Base-by-base conservation (phyloP, 1,140 invertebrate species). In the Lepidurus couesii region DNA sequence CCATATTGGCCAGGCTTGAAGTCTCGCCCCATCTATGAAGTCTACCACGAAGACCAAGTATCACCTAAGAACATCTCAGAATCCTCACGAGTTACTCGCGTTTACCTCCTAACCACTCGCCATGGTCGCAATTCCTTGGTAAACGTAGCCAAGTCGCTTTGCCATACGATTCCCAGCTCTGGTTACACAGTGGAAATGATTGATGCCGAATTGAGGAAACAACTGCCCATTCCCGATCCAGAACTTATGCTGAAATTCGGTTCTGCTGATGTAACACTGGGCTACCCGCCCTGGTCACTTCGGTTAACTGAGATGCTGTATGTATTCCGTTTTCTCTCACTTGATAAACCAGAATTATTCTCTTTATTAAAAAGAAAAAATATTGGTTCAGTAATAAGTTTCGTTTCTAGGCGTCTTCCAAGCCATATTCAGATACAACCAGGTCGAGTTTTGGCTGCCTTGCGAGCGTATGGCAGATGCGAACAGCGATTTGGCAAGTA, bases 401-500 rank as follows among this genome's bases (percentile, higher is more conserved):
- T 34, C 42, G 4, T 21, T 75, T 44, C 8, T 47, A 79, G 78
- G 74, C 73, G 78, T 34, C 65, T 75, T 24, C 78, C 78, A 9
- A 75, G 53, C 47, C 78, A 75, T 47, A 10, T n/a, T 10, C 42
- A 74, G 21, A 11, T 75, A 43, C 73, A 44, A 6, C 43, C 43
- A 43, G 65, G 75, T 5, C 73, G 45, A 10, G 11, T 79, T 44
- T 26, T 45, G 47, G 74, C 78, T n/a, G 34, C 73, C 21, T 74
- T 79, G 26, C 78, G 26, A 16, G 73, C 44, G 24, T 79, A 79
- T 13, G 74, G 78, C 13, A 43, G 65, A 44, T 79, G 78, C 78
- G 65, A 79, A 47, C 78, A 79, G 42, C 78, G 78, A 75, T 79
- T 24, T 42, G 78, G 78, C n/a, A 79, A 79, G 47, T 79, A 44